Evolutionary conservation across 2,113 vertebrate genomes (phyloP).

Genomic region (Symphodus melops): DNA sequence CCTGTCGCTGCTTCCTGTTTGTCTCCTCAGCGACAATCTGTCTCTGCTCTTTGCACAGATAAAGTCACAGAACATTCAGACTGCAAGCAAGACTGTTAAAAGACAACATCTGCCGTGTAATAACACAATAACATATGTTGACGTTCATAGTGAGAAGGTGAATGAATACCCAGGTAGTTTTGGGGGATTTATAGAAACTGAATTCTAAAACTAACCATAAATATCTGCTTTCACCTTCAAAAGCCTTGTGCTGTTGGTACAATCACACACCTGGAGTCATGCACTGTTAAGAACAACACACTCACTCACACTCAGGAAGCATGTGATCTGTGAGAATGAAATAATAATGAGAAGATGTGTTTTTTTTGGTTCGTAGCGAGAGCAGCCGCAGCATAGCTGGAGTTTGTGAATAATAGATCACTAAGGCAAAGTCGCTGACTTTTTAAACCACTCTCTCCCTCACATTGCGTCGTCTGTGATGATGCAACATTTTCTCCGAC

Average conservation of each 20-base stretch:
- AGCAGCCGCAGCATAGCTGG: conserved; percentile 14
- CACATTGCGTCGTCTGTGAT: conserved; percentile 57
- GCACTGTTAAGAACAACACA: not conserved
- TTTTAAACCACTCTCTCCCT: not conserved
- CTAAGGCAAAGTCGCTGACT: conserved; percentile 9
- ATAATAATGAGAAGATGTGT: conserved; percentile 63
- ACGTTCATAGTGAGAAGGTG: too few species aligned
- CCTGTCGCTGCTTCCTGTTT: conserved; percentile 64
- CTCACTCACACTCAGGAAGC: not conserved
- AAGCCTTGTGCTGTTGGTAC: not conserved
- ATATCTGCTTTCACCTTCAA: not conserved
- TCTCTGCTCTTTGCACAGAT: not conserved
- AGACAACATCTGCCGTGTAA: not conserved
- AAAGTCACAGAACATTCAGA: not conserved
- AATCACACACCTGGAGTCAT: not conserved
- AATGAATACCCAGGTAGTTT: too few species aligned
- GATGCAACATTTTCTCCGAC: conserved; percentile 65
- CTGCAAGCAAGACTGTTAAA: not conserved
- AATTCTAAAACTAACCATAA: not conserved
- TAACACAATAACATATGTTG: not conserved
- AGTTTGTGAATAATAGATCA: conserved; percentile 72
- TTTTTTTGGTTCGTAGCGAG: conserved; percentile 58
- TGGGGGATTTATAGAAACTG: too few species aligned
- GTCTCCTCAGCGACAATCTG: conserved; percentile 12
- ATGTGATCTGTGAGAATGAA: conserved; percentile 38